Conservation (phyloP, 2,888 invertebrate species). For the Nomada hirtipes region DNA sequence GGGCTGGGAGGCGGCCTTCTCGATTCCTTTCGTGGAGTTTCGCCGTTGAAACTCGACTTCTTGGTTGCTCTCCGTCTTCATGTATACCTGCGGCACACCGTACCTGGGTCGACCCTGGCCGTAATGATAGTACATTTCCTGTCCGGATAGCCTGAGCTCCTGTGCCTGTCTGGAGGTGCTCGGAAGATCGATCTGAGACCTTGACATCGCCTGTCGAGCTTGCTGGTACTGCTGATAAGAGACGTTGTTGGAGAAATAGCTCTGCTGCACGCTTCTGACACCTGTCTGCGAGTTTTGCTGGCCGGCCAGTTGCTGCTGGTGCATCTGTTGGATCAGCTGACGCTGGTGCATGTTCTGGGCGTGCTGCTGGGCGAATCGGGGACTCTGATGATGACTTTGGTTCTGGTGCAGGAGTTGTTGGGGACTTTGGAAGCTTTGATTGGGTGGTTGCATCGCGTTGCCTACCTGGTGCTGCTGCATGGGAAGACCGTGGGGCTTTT, state of each 20-base stretch:
- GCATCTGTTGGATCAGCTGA: constrained; percentile 83
- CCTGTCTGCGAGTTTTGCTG: constrained; percentile 70
- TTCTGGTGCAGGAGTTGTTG: constrained; percentile 80
- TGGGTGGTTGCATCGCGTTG: constrained; percentile 66
- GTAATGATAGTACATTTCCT: constrained; percentile 81
- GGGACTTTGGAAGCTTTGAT: constrained; percentile 76
- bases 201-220: constrained; percentile 78
- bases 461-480: constrained; percentile 71
- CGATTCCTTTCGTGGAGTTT: constrained; percentile 79
- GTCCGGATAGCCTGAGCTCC: constrained; percentile 77
- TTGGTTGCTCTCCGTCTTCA: constrained; percentile 78
- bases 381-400: constrained; percentile 79
- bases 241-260: constrained; percentile 75
- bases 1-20: constrained; percentile 88
- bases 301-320: constrained; percentile 82
- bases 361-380: constrained; percentile 80
- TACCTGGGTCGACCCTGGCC: constrained; percentile 77
- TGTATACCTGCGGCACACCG: constrained; percentile 79
- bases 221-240: constrained; percentile 81
- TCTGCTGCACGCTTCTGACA: constrained; percentile 67
- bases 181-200: constrained; percentile 81
- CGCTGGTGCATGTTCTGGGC: constrained; percentile 82
- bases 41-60: constrained; percentile 78
- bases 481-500: constrained; percentile 76
- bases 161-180: constrained; percentile 80